These are phyloP conservation scores for Cuculus canorus DNA, from an alignment of 2,797 vertebrate genomes.

Conservation along the genomic window DNA sequence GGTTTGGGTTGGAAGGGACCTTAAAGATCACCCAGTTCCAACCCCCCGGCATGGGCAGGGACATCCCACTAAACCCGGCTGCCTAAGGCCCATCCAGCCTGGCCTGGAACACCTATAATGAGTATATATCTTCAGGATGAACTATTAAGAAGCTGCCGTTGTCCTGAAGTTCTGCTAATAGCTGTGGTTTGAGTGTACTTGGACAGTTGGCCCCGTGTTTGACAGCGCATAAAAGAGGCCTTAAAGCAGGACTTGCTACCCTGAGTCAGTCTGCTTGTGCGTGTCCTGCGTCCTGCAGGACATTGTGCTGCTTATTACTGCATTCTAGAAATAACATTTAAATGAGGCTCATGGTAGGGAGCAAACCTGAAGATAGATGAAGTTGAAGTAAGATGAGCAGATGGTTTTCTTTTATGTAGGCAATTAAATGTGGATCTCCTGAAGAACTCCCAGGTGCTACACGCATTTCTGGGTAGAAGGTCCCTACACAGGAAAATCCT, in stretches of 20 bases:
- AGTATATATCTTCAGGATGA: rapidly evolving
- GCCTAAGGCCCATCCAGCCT: too few species aligned
- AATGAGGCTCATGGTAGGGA: background rate
- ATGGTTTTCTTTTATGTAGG: background rate
- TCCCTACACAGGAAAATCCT: background rate
- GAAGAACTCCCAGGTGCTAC: background rate
- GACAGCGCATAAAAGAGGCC: background rate
- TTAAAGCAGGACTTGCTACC: too few species aligned
- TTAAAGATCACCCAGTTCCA: too few species aligned
- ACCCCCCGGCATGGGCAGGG: too few species aligned
- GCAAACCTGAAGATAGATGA: background rate
- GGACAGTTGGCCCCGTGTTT: background rate
- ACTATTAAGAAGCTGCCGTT: background rate
- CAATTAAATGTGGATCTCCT: background rate
- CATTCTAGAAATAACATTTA: background rate
- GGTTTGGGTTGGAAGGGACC: too few species aligned
- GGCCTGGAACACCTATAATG: too few species aligned
- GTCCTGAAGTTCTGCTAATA: background rate
- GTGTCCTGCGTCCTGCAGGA: background rate
- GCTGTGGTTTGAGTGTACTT: background rate
- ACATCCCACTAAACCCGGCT: too few species aligned
- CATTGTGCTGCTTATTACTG: background rate
- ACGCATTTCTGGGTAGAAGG: background rate
- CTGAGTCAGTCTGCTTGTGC: too few species aligned
- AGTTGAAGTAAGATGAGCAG: background rate